phyloP scores from a whole-genome alignment of 2,113 vertebrate species.

The Scartelaos histophorus region DNA sequence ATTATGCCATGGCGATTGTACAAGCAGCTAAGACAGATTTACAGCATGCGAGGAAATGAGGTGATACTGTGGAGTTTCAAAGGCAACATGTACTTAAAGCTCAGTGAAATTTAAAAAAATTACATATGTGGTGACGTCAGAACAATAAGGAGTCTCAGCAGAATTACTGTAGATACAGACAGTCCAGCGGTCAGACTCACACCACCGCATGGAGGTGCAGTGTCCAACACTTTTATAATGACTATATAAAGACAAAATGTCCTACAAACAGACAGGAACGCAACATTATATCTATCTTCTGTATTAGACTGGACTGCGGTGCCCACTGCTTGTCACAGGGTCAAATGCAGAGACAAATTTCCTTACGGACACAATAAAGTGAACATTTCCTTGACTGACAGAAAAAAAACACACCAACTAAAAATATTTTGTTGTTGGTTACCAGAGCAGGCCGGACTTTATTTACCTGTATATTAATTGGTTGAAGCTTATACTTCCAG shows the following conservation, averaged over 20 bases:
- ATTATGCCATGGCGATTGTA: conserved; percentile 29
- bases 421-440: too few species aligned
- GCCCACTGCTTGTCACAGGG: too few species aligned
- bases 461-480: too few species aligned
- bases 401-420: too few species aligned
- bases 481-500: too few species aligned
- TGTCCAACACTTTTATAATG: conserved; percentile 4
- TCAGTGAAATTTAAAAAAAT: conserved; percentile 19
- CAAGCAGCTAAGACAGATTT: conserved; percentile 16
- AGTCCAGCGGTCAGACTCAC: conserved; percentile 26
- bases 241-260: not conserved
- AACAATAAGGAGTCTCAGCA: conserved; percentile 14
- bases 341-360: too few species aligned
- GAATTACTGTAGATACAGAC: conserved; percentile 13
- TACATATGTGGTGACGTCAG: conserved; percentile 18
- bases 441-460: too few species aligned
- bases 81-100: conserved; percentile 24
- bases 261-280: not conserved
- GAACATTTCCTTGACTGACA: too few species aligned
- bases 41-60: conserved; percentile 24
- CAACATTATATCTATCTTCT: not conserved
- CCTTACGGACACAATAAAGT: too few species aligned
- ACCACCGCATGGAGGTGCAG: not conserved
- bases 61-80: conserved; percentile 19
- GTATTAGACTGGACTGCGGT: too few species aligned